Evolutionary conservation across 2,888 invertebrate species (phyloP).

Genomic region (Hoplodrina blanda): DNA sequence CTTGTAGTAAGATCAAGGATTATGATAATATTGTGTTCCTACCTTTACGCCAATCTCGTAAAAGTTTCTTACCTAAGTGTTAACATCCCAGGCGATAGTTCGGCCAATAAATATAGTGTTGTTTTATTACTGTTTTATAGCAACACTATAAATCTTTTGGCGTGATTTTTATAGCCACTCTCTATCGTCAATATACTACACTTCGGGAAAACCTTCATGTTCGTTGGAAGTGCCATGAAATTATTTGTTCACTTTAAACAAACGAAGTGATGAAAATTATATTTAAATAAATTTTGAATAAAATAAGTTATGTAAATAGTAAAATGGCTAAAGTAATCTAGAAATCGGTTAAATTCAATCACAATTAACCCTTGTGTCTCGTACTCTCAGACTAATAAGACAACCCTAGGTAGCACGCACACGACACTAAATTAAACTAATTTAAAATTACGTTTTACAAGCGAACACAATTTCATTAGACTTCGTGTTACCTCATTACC

Average conservation of each 20-base stretch:
- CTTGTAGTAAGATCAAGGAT: not conserved
- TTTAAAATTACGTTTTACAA: conserved; percentile 25
- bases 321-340: no score
- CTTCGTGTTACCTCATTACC: conserved; percentile 29
- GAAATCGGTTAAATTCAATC: not conserved
- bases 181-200: conserved; percentile 27
- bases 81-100: conserved; percentile 25
- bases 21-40: conserved; percentile 12
- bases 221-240: conserved; percentile 15
- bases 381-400: not conserved
- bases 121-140: conserved; percentile 50
- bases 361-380: not conserved
- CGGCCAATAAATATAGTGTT: conserved; percentile 26
- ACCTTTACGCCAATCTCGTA: conserved; percentile 31
- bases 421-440: not conserved
- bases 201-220: conserved; percentile 4
- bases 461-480: conserved; percentile 25
- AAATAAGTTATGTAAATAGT: not conserved
- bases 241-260: conserved; percentile 17
- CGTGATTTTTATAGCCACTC: conserved; percentile 42
- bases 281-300: no score
- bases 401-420: not conserved
- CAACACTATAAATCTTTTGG: conserved; percentile 26
- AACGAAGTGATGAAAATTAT: not conserved
- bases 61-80: conserved; percentile 30